Evolutionary conservation across 2,888 invertebrate genomes (phyloP), one percentile per base, ranked within the genome.

Genomic region (Spialia ferax): DNA sequence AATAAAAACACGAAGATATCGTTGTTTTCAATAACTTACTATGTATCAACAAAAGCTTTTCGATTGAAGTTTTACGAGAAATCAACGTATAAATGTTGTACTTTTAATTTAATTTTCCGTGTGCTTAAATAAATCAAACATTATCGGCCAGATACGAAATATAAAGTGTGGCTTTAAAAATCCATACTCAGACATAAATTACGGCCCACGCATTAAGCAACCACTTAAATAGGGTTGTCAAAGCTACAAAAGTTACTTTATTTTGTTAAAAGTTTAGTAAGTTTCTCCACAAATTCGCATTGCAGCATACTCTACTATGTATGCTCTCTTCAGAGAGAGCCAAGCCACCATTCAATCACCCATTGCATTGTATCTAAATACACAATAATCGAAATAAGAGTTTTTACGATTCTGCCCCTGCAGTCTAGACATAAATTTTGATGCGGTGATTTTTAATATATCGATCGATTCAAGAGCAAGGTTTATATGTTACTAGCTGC

Each of bases 101-200:
- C 18, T 45, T 29, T 50, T 48, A 23, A 57, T 26, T 57, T 35
- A 64, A 57, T 64, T 57, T 48, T 32, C 29, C 8, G n/a, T 13
- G 32, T 64, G 20, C 11, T 18, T 55, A 8, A 55, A 64, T 56
- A 57, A 52, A 65, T 59, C 35, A 65, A 59, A 52, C 26, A 59
- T 52, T 65, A 52, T 65, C 42, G 50, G 22, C 18, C 5, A 59
- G 52, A 59, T 50, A 32, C 15, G 65, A 42, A 52, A 26, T 26
- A 65, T 56, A 56, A 56, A 48, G 56, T 42, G 54, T 38, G 63
- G 56, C 20, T 61, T 56, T 56, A 63, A 56, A 56, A 64, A 57
- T 48, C 57, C 38, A 50, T 50, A 57, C 32, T 57, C 48, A 6
- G 35, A 35, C 23, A 48, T 62, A 62, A 62, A 62, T 62, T 18